Percentiles rank a stretch among this genome's conserved stretches.
Evolutionary conservation across 2,113 vertebrate species (phyloP).

Genomic region (Orycteropus afer): DNA sequence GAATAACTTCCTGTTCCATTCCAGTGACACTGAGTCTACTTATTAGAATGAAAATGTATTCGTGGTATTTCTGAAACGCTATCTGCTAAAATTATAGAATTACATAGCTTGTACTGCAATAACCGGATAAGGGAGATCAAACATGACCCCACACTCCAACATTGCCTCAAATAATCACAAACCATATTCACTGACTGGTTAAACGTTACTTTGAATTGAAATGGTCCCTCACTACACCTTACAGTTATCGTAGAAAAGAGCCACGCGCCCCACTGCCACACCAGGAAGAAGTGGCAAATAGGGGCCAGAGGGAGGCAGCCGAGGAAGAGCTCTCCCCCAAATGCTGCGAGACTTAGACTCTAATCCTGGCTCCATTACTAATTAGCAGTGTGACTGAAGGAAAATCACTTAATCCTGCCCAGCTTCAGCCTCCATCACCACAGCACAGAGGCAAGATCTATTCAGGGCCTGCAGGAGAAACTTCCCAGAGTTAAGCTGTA

Average conservation of each 20-base stretch:
- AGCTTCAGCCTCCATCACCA: neutral
- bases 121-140: neutral
- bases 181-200: neutral
- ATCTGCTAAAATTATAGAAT: neutral
- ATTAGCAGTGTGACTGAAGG: neutral
- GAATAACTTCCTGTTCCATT: neutral
- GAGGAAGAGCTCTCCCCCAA: neutral
- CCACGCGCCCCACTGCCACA: neutral
- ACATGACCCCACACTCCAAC: neutral
- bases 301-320: accelerated
- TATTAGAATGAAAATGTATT: conserved; percentile 41
- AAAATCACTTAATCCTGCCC: conserved; percentile 14
- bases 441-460: neutral
- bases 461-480: neutral
- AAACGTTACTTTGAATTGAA: neutral
- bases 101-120: neutral
- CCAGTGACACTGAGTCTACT: neutral
- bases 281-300: neutral
- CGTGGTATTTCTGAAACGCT: neutral
- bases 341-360: neutral
- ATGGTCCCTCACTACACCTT: neutral
- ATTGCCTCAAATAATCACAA: neutral
- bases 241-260: neutral
- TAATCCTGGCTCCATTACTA: conserved; percentile 47
- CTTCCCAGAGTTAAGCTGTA: neutral